These are phyloP conservation scores for Salvelinus alpinus DNA, from an alignment of 2,113 vertebrate genomes.

Conservation along the genomic window DNA sequence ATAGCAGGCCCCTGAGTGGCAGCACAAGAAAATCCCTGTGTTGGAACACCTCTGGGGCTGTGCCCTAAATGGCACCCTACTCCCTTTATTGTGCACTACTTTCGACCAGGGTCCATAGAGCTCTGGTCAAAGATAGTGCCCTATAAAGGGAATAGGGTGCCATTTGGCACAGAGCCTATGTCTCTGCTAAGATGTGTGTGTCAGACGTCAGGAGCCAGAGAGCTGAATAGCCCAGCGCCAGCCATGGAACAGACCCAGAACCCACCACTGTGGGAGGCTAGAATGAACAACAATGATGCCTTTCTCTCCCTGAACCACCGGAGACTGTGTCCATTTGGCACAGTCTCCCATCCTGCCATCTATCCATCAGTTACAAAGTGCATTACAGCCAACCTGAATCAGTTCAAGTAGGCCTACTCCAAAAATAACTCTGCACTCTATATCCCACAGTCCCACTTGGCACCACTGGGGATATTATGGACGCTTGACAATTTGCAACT, in stretches of 20 bases:
- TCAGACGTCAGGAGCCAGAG: slow-evolving; percentile 2
- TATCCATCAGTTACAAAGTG: neutral
- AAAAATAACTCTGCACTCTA: neutral
- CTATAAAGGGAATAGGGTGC: too few species aligned
- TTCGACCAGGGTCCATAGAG: neutral
- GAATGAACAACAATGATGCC: neutral
- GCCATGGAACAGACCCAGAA: neutral
- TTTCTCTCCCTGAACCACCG: neutral
- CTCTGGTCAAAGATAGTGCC: too few species aligned
- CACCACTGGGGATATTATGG: neutral
- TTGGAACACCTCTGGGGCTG: neutral
- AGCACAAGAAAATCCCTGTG: neutral
- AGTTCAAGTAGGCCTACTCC: neutral
- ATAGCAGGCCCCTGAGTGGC: neutral
- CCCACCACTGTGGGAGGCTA: slow-evolving; percentile 1
- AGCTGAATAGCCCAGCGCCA: neutral
- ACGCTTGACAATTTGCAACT: neutral
- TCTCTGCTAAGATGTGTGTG: neutral
- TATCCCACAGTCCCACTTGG: neutral
- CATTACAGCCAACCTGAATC: slow-evolving; percentile 1
- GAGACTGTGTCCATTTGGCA: neutral
- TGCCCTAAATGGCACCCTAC: too few species aligned
- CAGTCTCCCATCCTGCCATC: neutral
- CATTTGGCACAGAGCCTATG: too few species aligned
- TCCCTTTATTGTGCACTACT: neutral